Conservation (phyloP, 2,113 vertebrate species). For the Copsychus sechellarum region DNA sequence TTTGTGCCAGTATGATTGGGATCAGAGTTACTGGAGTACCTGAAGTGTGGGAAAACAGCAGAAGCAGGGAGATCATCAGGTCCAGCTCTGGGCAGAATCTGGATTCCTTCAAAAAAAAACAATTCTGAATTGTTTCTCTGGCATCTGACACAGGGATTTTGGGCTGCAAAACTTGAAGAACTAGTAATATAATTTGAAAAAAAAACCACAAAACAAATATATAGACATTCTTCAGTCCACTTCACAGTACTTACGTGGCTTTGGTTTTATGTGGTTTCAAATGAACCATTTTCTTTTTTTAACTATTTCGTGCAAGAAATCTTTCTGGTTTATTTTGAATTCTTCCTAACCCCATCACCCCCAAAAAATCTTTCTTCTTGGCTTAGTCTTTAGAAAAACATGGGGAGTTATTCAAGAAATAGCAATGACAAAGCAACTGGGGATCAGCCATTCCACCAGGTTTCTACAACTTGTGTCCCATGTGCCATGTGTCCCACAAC, state of each 20-base stretch:
- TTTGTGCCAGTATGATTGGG: neutral
- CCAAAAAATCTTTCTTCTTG: neutral
- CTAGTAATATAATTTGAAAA: neutral
- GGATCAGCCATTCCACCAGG: neutral
- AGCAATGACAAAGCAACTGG: neutral
- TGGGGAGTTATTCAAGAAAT: neutral
- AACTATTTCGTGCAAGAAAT: neutral
- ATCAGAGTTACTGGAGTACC: neutral
- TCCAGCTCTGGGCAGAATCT: neutral
- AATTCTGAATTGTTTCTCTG: neutral
- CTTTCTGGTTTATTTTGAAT: neutral
- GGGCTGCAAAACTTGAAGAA: neutral
- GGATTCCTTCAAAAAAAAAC: neutral
- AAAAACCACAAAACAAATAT: neutral
- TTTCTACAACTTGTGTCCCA: accelerated
- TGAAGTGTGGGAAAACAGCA: neutral
- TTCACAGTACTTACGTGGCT: neutral
- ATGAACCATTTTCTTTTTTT: neutral
- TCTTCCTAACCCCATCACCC: neutral
- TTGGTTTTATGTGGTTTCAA: neutral
- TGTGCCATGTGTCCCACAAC: accelerated
- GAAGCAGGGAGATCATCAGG: neutral
- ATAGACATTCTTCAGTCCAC: neutral
- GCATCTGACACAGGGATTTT: neutral
- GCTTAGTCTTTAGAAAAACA: neutral